phyloP scores from a whole-genome alignment of 1,140 invertebrate genomes.

The Drosophila athabasca region DNA sequence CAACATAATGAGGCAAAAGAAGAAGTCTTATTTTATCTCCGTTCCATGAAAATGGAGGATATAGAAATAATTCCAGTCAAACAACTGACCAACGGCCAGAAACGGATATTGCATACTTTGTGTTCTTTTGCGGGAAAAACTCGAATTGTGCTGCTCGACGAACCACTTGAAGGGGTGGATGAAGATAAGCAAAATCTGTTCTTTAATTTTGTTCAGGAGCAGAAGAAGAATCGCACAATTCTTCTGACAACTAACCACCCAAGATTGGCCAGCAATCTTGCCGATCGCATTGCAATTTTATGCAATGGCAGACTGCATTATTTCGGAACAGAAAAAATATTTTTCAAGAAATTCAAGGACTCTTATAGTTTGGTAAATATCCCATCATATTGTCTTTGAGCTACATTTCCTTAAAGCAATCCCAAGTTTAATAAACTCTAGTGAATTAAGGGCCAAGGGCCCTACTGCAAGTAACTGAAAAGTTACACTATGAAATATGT shows the following conservation, averaged over 20 bases:
- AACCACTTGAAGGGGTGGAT: conserved; percentile 56
- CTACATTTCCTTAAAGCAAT: too few species aligned
- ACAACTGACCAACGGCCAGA: conserved; percentile 31
- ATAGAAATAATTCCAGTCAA: background rate
- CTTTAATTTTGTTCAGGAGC: conserved; percentile 22
- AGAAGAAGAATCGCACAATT: conserved; percentile 33
- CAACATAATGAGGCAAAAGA: background rate
- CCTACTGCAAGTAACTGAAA: too few species aligned
- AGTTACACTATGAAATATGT: too few species aligned
- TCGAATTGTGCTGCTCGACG: conserved; percentile 40
- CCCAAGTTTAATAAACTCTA: too few species aligned
- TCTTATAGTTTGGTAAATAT: conserved; percentile 55
- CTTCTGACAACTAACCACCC: conserved; percentile 47
- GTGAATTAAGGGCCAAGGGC: too few species aligned
- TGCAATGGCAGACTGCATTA: conserved; percentile 19
- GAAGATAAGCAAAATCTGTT: conserved; percentile 20
- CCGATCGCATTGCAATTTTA: conserved; percentile 46
- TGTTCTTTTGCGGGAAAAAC: conserved; percentile 55
- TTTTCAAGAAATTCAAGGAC: conserved; percentile 16
- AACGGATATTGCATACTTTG: conserved; percentile 27
- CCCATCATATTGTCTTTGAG: background rate
- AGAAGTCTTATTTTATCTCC: conserved; percentile 22
- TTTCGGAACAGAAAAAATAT: background rate
- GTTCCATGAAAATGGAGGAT: conserved; percentile 13
- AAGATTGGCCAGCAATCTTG: conserved; percentile 44